Evolutionary conservation across 2,113 vertebrate genomes (phyloP).

Genomic region (Anhinga anhinga): DNA sequence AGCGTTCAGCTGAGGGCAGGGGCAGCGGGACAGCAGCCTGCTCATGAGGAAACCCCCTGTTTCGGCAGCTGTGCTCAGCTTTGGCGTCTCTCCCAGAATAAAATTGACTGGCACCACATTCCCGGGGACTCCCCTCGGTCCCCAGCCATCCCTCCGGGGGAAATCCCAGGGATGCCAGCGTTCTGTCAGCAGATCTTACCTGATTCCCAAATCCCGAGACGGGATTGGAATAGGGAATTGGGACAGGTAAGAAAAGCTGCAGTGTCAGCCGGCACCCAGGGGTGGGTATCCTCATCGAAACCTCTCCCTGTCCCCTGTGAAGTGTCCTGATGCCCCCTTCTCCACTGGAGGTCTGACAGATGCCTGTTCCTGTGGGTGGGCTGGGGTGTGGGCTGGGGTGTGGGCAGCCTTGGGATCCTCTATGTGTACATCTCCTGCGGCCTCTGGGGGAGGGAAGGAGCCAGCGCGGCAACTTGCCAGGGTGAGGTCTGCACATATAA

Average conservation of each 20-base stretch:
- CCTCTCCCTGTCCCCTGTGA: not conserved
- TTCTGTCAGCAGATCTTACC: not conserved
- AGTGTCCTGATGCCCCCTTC: not conserved
- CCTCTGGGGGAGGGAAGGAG: not conserved
- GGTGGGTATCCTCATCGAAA: not conserved
- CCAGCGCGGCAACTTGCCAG: fast-evolving
- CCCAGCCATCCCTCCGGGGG: not conserved
- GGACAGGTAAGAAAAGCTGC: not conserved
- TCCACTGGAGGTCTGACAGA: not conserved
- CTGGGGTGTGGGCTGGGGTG: not conserved
- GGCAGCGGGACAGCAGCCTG: not conserved
- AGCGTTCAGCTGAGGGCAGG: not conserved
- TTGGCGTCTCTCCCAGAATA: conserved; percentile 48
- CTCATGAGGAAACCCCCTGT: conserved; percentile 43
- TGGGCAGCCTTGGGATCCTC: not conserved
- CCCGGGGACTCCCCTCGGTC: not conserved
- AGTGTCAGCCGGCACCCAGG: fast-evolving
- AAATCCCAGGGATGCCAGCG: not conserved
- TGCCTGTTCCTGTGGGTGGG: fast-evolving
- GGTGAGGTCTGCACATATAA: not conserved
- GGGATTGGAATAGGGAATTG: not conserved
- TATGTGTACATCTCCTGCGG: fast-evolving
- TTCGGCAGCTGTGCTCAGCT: conserved; percentile 42
- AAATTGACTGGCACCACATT: conserved; percentile 27
- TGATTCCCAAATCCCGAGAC: not conserved